Percentiles rank a stretch among this genome's conserved stretches.
Conservation (phyloP, 2,888 invertebrate genomes). For the Macaria notata region DNA sequence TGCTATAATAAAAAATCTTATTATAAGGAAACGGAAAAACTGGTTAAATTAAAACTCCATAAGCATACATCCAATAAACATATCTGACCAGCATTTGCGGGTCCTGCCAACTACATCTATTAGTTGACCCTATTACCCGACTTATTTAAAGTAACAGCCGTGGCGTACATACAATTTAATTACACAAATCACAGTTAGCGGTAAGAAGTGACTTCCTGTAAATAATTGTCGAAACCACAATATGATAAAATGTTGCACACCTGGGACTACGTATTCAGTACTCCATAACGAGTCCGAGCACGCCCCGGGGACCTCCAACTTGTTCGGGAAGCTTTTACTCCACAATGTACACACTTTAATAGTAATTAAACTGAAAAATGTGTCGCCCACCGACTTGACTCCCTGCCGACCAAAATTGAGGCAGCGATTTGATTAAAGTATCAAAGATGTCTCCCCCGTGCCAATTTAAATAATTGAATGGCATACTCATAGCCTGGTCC, state of each 20-base stretch:
- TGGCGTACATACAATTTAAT: too few species aligned
- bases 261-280: conserved; percentile 5
- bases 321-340: conserved; percentile 5
- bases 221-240: background rate
- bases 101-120: too few species aligned
- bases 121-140: too few species aligned
- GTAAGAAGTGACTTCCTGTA: too few species aligned
- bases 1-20: too few species aligned
- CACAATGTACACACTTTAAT: conserved; percentile 1
- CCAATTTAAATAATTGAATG: conserved; percentile 19
- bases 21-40: too few species aligned
- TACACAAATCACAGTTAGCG: too few species aligned
- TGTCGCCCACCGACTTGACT: background rate
- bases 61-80: too few species aligned
- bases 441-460: conserved; percentile 2
- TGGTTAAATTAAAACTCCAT: too few species aligned
- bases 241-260: conserved; percentile 7
- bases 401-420: conserved; percentile 1
- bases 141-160: too few species aligned
- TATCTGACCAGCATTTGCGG: too few species aligned
- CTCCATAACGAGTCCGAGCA: conserved; percentile 4
- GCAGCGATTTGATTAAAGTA: conserved; percentile 9
- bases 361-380: conserved; percentile 8
- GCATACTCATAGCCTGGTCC: conserved; percentile 13
- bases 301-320: conserved; percentile 1